A percentile compares a stretch with the other conserved stretches of the same genome.
Conservation (phyloP, 2,113 vertebrate species). For the Mugil cephalus region DNA sequence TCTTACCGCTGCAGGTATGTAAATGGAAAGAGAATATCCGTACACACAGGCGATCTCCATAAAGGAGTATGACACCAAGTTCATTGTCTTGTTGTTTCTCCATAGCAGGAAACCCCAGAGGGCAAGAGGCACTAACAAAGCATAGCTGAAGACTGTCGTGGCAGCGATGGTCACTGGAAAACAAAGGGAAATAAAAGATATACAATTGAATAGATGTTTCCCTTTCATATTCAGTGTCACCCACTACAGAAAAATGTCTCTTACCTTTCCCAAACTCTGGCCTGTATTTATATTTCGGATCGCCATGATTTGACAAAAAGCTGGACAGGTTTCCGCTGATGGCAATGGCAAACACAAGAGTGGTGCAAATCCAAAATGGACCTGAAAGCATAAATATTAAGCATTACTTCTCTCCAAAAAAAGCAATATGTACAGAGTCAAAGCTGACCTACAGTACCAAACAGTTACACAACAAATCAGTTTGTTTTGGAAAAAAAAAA, state of each 20-base stretch:
- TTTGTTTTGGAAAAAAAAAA: too few relatives aligned
- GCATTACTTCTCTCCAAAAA: neutral
- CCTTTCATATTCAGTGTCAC: neutral
- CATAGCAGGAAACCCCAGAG: constrained; percentile 96
- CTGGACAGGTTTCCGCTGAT: constrained; percentile 97
- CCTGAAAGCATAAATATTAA: constrained; percentile 80
- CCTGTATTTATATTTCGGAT: constrained; percentile 88
- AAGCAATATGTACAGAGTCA: neutral
- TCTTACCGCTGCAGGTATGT: constrained; percentile 95
- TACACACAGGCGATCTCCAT: constrained; percentile 97
- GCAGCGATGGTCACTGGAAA: constrained; percentile 94
- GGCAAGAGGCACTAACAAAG: constrained; percentile 93
- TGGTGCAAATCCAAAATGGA: constrained; percentile 99
- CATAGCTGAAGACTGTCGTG: constrained; percentile 92
- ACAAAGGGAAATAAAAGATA: neutral
- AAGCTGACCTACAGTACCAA: neutral
- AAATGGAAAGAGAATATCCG: constrained; percentile 95
- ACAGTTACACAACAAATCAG: too few relatives aligned
- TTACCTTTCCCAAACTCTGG: constrained; percentile 96
- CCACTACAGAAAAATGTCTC: neutral
- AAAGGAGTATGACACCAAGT: constrained; percentile 93
- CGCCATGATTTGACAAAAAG: constrained; percentile 87
- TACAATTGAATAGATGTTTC: neutral
- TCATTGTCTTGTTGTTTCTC: constrained; percentile 94
- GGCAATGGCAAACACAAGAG: constrained; percentile 94